Base-by-base conservation (phyloP, 2,113 vertebrate genomes). In the Xiphorhynchus elegans region DNA sequence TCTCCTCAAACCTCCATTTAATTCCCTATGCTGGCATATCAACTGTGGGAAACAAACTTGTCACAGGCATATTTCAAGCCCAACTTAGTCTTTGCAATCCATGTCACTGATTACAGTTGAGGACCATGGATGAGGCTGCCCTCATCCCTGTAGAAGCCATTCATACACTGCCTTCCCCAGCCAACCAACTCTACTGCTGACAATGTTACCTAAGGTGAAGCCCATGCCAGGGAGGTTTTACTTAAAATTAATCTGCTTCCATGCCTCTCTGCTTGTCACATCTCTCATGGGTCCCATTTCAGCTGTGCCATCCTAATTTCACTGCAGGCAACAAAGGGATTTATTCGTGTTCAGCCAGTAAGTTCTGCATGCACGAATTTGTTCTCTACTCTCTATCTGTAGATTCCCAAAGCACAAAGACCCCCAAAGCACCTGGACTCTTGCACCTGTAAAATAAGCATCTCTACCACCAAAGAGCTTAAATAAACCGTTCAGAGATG, bases 241-340 rank as follows among this genome's bases (percentile, higher is more conserved):
- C 13, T 25, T 44, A 10, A 62, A 93, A 69, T 20, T 60, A 92
- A 84, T 79, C 88, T 92, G 75, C 8, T 84, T 66, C 68, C 33
- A 11, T 2, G 21, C 20, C n/a, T 24, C 39, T 84, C 67, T 50
- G 42, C 69, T 68, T 11, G 40, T 20, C 58, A 76, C 0, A 0
- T 44, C 35, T 82, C 73, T 72, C 39, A 50, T 0, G 6, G 39
- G 39, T 89, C 42, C 20, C 18, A 21, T 24, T 83, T 55, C 44
- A 70, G 29, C 33, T 49, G 6, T 21, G 33, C 33, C 44, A 56
- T 16, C 33, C 52, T 56, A 75, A 87, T 19, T 60, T 75, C 60
- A 74, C n/a, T 39, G 46, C 35, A 67, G 13, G 37, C 42, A 80
- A 77, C 33, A 90, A 55, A 46, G 8, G 16, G 24, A 68, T 68